phyloP scores from a whole-genome alignment of 2,888 invertebrate genomes.

The Leptopilina drosophilae region DNA sequence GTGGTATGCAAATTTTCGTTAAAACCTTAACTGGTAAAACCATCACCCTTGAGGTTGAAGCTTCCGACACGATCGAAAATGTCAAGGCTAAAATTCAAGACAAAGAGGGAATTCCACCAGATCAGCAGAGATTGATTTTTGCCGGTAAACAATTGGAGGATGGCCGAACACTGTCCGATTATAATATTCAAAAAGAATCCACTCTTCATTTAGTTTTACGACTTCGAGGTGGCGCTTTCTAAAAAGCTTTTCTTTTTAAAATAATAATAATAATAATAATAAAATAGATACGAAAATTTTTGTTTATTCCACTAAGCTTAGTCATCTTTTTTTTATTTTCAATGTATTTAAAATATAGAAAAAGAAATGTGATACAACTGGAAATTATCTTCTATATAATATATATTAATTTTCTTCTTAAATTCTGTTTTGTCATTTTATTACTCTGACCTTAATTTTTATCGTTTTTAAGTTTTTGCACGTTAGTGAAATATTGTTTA shows the following conservation, averaged over 20 bases:
- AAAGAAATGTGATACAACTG: conserved; percentile 26
- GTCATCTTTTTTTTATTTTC: not conserved
- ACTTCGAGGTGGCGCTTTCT: conserved; percentile 56
- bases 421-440: not conserved
- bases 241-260: not conserved
- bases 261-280: too few species aligned
- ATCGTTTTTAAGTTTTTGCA: not conserved
- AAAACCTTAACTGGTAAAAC: conserved; percentile 60
- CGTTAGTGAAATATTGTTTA: too few species aligned
- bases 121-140: conserved; percentile 60
- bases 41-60: conserved; percentile 62
- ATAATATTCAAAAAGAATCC: conserved; percentile 59
- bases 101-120: conserved; percentile 62
- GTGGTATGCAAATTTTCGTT: conserved; percentile 66
- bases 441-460: not conserved
- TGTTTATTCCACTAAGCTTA: not conserved
- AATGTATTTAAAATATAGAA: not conserved
- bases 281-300: not conserved
- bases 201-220: conserved; percentile 42
- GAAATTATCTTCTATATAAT: not conserved
- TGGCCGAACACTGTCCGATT: conserved; percentile 57
- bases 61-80: conserved; percentile 60
- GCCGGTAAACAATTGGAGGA: conserved; percentile 60
- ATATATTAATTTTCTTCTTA: conserved; percentile 12
- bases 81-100: conserved; percentile 64